Base-by-base conservation (phyloP, 2,113 vertebrate genomes). In the Calonectris borealis region DNA sequence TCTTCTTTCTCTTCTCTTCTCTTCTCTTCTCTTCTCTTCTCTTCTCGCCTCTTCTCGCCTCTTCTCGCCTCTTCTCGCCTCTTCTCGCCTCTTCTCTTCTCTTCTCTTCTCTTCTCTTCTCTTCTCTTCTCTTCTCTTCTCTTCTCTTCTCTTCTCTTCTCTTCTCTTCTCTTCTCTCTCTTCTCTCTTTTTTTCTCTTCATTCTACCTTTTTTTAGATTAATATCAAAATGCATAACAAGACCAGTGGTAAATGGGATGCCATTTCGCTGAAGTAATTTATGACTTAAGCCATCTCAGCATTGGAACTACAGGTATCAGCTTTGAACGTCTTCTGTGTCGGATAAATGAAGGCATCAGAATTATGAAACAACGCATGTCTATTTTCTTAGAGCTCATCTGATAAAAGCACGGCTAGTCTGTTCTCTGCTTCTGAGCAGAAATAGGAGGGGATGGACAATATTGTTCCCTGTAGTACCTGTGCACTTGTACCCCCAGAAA, bases 1-100 rank as follows among this genome's bases (percentile, higher is more conserved):
- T 9, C 19, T 5, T n/a, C n/a, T 31, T 4, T 5, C 20, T 10
- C 3, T 11, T 5, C 38, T 4, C 24, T 22, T 4, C 15, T 2
- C 25, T 10, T 7, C 16, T 18, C 16, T 4, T 5, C 20, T 10
- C 3, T n/a, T 2, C 25, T 10, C 8, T 8, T 38, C 36, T 7
- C 16, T 29, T 8, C 25, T 14, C 18, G 29, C 7, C 29, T 7
- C 16, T 7, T 7, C 29, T 19, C 16, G n/a, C 5, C 20, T 7
- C 31, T 2, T 14, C 9, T 9, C 9, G 7, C 5, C 19, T 12
- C 58, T 5, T 12, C 16, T 9, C 12, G 21, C 13, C 36, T 62
- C 36, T 11, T 11, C 10, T 32, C 29, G 3, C 4, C 20, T 10
- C 3, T 11, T 5, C 38, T 4, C 24, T 22, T 4, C 15, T 2